Evolutionary conservation across 2,888 invertebrate genomes (phyloP).

Genomic region (Hydrotaea cyrtoneurina): DNA sequence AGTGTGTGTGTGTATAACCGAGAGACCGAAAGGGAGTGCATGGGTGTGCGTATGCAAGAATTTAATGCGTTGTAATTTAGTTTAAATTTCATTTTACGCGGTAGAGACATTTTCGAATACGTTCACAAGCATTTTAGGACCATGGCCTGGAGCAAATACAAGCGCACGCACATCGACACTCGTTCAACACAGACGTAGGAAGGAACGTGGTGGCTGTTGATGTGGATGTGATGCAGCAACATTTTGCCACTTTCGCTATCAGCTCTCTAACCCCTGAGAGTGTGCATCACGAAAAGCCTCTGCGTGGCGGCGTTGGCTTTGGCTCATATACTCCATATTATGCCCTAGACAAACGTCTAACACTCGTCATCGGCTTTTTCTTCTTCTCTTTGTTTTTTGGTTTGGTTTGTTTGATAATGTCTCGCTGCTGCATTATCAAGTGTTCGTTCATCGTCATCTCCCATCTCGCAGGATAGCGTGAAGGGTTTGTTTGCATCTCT

Average conservation of each 20-base stretch:
- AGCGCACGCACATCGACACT: background rate
- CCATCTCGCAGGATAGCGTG: background rate
- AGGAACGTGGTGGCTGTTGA: background rate
- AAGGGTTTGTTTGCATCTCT: background rate
- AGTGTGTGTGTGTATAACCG: background rate
- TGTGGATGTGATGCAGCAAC: conserved; percentile 63
- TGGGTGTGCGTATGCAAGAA: conserved; percentile 48
- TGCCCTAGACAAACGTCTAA: conserved; percentile 18
- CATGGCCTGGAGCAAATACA: conserved; percentile 52
- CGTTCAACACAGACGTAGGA: background rate
- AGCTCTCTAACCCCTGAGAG: conserved; percentile 56
- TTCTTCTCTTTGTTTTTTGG: conserved; percentile 17
- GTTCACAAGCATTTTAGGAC: conserved; percentile 35
- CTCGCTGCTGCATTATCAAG: conserved; percentile 64
- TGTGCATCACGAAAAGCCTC: conserved; percentile 55
- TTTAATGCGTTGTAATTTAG: conserved; percentile 70
- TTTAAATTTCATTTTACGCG: conserved; percentile 62
- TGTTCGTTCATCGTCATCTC: conserved; percentile 57
- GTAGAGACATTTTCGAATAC: background rate
- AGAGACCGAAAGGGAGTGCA: background rate
- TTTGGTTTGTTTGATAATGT: background rate
- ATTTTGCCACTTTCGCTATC: conserved; percentile 64
- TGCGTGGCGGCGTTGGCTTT: background rate
- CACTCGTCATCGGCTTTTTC: conserved; percentile 20
- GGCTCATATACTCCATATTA: background rate